Evolutionary conservation across 2,797 vertebrate genomes (phyloP), one percentile per base, ranked within the genome.

Genomic region (Malacoraja senta): DNA sequence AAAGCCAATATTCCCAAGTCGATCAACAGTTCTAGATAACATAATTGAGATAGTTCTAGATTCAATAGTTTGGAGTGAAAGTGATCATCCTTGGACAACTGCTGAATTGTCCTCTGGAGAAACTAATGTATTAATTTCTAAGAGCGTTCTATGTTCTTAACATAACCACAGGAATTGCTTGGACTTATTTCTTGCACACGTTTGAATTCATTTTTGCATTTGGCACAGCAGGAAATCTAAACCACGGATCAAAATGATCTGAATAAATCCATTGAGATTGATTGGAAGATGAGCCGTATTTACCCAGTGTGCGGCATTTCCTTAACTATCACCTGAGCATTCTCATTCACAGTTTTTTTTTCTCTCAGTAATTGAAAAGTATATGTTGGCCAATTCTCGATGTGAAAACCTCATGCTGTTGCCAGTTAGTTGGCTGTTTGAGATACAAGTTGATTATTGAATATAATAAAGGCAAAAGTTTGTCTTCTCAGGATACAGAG

Each of bases 221-320:
- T 71, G 78, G 77, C 71, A 83, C 93, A 93, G 84, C 93, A 94
- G 93, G 94, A 94, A 93, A 93, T 93, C 86, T 93, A 93, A 91
- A 86, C 63, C 93, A 53, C 32, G 77, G 32, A 94, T 96, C 94
- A 95, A 58, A 95, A 95, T 95, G 94, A 94, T 94, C 94, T 95
- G 95, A 96, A 95, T 96, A 93, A 94, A 32, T 94, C 95, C 95
- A 95, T 96, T 96, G 95, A 96, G 94, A 91, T 8, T 19, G 77
- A 95, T 94, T 95, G 95, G 95, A 95, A 90, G 79, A 72, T 95
- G 94, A 96, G 94, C 93, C 90, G 94, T 38, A 93, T 94, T 96
- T 96, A 95, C 94, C 95, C 95, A 94, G 93, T 94, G 93, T 95
- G 93, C 94, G 94, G 94, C 95, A 95, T 96, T 95, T 95, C 94